Conservation (phyloP, 1,140 invertebrate species). For the Drosophila micromelanica region DNA sequence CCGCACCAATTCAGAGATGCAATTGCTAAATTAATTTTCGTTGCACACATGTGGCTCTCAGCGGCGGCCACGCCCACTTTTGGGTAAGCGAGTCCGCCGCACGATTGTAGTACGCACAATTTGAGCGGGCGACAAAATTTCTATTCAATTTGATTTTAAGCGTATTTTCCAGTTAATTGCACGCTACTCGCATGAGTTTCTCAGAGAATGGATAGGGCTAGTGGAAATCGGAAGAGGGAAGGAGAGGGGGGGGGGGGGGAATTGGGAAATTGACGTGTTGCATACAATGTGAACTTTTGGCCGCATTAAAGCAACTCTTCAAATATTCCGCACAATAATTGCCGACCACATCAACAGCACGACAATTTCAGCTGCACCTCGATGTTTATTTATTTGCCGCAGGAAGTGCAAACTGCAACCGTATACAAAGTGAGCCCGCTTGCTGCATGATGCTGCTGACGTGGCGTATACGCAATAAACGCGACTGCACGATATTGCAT, state of each 20-base stretch:
- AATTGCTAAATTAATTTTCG: conserved; percentile 76
- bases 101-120: conserved; percentile 64
- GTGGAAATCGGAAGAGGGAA: too few species aligned
- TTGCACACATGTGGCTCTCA: conserved; percentile 19
- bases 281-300: conserved; percentile 69
- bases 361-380: conserved; percentile 66
- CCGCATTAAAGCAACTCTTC: conserved; percentile 73
- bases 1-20: conserved; percentile 64
- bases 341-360: conserved; percentile 34
- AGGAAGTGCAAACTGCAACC: conserved; percentile 58
- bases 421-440: conserved; percentile 37
- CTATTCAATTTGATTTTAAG: conserved; percentile 82
- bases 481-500: conserved; percentile 59
- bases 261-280: background rate
- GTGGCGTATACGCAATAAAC: conserved; percentile 46
- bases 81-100: background rate
- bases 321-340: conserved; percentile 66
- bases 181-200: conserved; percentile 49
- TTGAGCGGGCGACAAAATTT: conserved; percentile 76
- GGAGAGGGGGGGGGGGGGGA: background rate
- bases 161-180: conserved; percentile 81
- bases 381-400: conserved; percentile 61
- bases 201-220: background rate
- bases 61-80: conserved; percentile 7
- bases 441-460: conserved; percentile 14